Evolutionary conservation across 2,888 invertebrate genomes (phyloP).

Genomic region (Sesamia inferens): DNA sequence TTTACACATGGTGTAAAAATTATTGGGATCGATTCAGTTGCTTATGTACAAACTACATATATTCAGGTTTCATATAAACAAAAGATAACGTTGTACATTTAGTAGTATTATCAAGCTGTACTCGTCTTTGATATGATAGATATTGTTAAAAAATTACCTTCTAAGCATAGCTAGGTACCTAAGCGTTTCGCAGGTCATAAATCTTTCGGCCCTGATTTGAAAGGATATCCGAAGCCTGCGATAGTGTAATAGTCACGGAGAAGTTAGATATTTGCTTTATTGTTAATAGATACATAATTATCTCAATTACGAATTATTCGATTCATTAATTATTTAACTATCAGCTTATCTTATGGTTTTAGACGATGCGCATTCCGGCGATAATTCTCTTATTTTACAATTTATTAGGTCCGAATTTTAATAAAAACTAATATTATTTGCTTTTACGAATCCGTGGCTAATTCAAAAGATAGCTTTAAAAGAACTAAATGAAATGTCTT

Average conservation of each 20-base stretch:
- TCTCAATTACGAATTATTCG: slow-evolving; percentile 14
- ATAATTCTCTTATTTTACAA: slow-evolving; percentile 19
- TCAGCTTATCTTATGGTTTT: slow-evolving; percentile 4
- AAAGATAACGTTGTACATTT: background rate
- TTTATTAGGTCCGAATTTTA: slow-evolving; percentile 10
- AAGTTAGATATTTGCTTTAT: slow-evolving; percentile 15
- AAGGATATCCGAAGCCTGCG: background rate
- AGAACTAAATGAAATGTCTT: slow-evolving; percentile 2
- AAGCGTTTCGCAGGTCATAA: background rate
- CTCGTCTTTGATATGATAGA: background rate
- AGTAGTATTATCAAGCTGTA: background rate
- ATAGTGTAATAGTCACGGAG: background rate
- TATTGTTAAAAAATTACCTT: background rate
- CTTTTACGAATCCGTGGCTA: slow-evolving; percentile 2
- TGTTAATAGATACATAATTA: slow-evolving; percentile 9
- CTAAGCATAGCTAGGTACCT: background rate
- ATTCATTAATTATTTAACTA: slow-evolving; percentile 18
- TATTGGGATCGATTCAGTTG: too few species aligned
- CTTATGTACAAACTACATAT: too few species aligned
- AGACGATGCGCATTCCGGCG: background rate
- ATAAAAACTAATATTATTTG: slow-evolving; percentile 6
- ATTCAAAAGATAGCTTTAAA: slow-evolving; percentile 10
- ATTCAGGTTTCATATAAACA: too few species aligned
- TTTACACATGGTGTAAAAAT: too few species aligned
- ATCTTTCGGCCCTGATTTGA: background rate